A percentile compares a stretch with the other conserved stretches of the same genome.
Evolutionary conservation across 2,797 vertebrate genomes (phyloP).

Genomic region (Scolopax bukidnonensis): DNA sequence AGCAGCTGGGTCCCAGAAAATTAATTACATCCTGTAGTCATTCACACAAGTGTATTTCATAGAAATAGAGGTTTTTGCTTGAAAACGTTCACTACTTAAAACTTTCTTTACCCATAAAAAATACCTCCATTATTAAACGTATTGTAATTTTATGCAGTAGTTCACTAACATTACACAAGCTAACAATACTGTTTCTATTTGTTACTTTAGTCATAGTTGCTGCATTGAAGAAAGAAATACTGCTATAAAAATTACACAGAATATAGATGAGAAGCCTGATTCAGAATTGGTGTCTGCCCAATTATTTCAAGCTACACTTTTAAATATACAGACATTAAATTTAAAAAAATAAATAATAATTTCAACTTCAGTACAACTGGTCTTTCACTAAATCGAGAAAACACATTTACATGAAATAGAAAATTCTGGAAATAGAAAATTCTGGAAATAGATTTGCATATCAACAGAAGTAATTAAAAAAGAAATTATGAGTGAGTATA

Average conservation of each 20-base stretch:
- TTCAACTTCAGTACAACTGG: not conserved
- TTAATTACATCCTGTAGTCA: not conserved
- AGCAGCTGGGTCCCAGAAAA: not conserved
- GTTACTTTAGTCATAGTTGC: not conserved
- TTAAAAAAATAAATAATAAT: rapidly evolving
- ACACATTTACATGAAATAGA: not conserved
- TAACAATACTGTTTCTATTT: not conserved
- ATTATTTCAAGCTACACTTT: not conserved
- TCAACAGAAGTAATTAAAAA: not conserved
- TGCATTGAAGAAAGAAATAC: not conserved
- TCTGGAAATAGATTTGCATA: not conserved
- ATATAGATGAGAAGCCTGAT: not conserved
- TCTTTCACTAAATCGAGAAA: not conserved
- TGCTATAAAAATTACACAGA: not conserved
- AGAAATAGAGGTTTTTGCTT: not conserved
- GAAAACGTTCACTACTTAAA: not conserved
- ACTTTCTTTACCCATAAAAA: not conserved
- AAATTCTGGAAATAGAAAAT: not conserved
- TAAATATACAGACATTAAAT: not conserved
- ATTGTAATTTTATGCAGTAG: not conserved
- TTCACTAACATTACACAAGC: not conserved
- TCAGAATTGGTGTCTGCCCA: not conserved
- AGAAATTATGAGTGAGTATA: not conserved
- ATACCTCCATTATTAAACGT: not conserved
- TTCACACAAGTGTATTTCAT: not conserved